phyloP scores from a whole-genome alignment of 2,113 vertebrate genomes.

The Hypanus sabinus region DNA sequence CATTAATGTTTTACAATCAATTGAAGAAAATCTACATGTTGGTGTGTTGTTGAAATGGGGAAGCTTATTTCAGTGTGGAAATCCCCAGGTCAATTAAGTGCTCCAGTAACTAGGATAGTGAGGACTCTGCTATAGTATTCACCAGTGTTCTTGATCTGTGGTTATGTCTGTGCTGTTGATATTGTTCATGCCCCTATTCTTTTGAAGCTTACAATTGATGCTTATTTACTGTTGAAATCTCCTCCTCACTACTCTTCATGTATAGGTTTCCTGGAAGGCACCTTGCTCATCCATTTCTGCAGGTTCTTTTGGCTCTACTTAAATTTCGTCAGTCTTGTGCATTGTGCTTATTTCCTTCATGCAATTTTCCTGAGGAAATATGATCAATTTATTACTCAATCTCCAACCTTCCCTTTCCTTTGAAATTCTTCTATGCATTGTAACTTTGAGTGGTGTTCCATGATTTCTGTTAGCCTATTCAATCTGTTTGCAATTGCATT shows the following conservation, averaged over 20 bases:
- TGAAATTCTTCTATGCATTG: neutral
- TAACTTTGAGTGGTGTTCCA: neutral
- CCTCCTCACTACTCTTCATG: no score
- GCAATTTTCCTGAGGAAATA: neutral
- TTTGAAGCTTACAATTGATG: neutral
- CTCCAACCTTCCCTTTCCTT: neutral
- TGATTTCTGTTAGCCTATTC: neutral
- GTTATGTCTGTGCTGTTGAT: neutral
- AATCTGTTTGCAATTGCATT: neutral
- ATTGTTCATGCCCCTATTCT: neutral
- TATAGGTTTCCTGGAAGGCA: neutral
- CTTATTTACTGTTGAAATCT: neutral
- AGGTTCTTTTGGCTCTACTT: neutral
- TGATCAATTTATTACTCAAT: neutral
- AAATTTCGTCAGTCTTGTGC: neutral
- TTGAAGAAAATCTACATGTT: constrained; percentile 1
- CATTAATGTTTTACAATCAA: neutral
- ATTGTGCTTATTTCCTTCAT: neutral
- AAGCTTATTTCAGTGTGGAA: neutral
- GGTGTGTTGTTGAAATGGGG: neutral
- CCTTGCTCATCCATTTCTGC: neutral
- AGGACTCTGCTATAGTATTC: neutral
- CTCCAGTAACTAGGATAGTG: neutral
- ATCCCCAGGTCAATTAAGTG: neutral
- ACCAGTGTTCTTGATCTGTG: neutral